Conservation (phyloP, 2,113 vertebrate genomes). For the Riparia riparia region DNA sequence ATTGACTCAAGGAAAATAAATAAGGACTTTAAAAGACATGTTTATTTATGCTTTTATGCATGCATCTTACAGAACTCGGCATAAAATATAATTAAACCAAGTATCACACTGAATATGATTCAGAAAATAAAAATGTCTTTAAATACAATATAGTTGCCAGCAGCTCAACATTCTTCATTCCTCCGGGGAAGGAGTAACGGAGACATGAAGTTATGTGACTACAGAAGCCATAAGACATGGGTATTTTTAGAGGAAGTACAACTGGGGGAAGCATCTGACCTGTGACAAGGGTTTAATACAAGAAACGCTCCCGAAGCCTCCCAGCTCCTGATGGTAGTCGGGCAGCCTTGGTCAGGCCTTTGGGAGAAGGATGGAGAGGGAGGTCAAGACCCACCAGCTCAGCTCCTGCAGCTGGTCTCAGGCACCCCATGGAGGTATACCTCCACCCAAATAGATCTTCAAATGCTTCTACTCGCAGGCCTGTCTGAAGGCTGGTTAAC, state of each 20-base stretch:
- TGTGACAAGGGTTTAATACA: not conserved
- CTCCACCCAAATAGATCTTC: not conserved
- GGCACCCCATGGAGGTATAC: not conserved
- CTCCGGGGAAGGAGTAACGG: conserved; percentile 2
- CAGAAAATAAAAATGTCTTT: conserved; percentile 64
- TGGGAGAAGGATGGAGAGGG: not conserved
- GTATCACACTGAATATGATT: conserved; percentile 40
- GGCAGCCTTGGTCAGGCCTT: not conserved
- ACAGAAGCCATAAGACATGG: not conserved
- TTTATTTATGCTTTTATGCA: conserved; percentile 55
- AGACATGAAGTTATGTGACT: conserved; percentile 33
- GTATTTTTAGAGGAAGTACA: conserved; percentile 46
- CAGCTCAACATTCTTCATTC: conserved; percentile 25
- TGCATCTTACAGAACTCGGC: not conserved
- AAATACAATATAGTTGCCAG: conserved; percentile 38
- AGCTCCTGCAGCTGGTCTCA: not conserved
- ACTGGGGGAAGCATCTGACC: conserved; percentile 4
- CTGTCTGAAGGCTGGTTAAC: not conserved
- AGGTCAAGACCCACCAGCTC: not conserved
- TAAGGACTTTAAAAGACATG: not conserved
- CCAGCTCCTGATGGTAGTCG: not conserved
- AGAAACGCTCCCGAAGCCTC: fast-evolving
- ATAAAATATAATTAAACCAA: conserved; percentile 60
- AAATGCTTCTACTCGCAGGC: not conserved
- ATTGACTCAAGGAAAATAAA: conserved; percentile 18